Evolutionary conservation across 1,140 invertebrate species (phyloP).

Genomic region (Physella acuta): DNA sequence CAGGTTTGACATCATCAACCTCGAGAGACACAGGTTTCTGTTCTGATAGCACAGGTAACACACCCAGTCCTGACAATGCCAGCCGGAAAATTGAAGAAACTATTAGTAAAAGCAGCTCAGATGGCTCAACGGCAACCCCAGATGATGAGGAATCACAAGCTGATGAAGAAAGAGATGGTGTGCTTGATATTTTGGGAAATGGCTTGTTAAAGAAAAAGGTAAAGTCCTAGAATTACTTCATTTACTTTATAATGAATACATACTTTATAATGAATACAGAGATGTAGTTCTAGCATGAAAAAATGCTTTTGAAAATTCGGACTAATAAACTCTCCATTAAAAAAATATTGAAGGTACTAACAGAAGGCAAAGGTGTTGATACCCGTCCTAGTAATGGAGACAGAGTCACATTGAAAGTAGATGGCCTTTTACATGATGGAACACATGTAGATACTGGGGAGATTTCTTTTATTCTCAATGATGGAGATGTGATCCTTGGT

Average conservation of each 20-base stretch:
- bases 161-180: background rate
- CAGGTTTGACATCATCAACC: slow-evolving; percentile 6
- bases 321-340: too few species aligned
- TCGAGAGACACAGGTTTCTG: slow-evolving; percentile 20
- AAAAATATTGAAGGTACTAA: too few species aligned
- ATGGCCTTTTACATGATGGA: slow-evolving; percentile 19
- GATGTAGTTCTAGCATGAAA: too few species aligned
- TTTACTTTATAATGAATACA: too few species aligned
- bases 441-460: background rate
- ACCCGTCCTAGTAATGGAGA: slow-evolving; percentile 24
- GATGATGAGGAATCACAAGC: background rate
- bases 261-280: background rate
- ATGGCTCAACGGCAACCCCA: background rate
- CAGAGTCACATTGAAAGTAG: slow-evolving; percentile 17
- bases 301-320: too few species aligned
- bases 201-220: slow-evolving; percentile 21
- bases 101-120: background rate
- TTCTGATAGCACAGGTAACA: slow-evolving; percentile 11
- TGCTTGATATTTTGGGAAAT: slow-evolving; percentile 23
- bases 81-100: background rate
- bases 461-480: slow-evolving; percentile 17
- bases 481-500: slow-evolving; percentile 1
- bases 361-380: slow-evolving; percentile 9
- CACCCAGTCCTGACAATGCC: slow-evolving; percentile 3
- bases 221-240: too few species aligned